phyloP scores from a whole-genome alignment of 2,113 vertebrate genomes.

The Hippolais icterina region DNA sequence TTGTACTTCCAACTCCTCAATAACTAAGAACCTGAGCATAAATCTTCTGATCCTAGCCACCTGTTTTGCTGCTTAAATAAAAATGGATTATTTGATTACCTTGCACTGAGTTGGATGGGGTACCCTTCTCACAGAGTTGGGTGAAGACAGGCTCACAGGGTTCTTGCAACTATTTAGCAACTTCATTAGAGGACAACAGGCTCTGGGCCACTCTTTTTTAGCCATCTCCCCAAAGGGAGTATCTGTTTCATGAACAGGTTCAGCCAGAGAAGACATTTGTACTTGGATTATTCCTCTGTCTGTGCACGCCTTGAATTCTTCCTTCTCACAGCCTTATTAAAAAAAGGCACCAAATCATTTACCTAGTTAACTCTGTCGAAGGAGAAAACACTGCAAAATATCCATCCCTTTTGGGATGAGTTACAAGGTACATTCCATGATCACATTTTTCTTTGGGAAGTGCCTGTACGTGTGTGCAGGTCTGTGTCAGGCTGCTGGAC shows the following conservation, averaged over 20 bases:
- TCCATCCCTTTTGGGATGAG: neutral
- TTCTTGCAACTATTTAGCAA: neutral
- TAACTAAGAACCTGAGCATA: neutral
- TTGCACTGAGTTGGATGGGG: neutral
- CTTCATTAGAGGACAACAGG: neutral
- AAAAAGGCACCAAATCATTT: neutral
- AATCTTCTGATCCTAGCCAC: neutral
- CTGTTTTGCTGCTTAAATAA: neutral
- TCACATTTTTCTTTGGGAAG: neutral
- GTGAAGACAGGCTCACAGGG: neutral
- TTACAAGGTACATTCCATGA: rapidly evolving
- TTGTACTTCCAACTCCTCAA: neutral
- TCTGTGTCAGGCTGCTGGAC: neutral
- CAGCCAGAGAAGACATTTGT: neutral
- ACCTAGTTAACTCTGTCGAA: neutral
- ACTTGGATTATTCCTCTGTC: neutral
- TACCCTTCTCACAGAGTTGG: neutral
- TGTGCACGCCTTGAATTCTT: neutral
- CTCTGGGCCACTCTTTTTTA: neutral
- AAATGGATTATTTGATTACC: neutral
- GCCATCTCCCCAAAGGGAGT: neutral
- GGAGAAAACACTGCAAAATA: neutral
- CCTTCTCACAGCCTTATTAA: neutral
- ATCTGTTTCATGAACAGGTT: neutral
- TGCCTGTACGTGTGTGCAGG: neutral